Conservation (phyloP, 2,113 vertebrate genomes). For the Burhinus bistriatus region DNA sequence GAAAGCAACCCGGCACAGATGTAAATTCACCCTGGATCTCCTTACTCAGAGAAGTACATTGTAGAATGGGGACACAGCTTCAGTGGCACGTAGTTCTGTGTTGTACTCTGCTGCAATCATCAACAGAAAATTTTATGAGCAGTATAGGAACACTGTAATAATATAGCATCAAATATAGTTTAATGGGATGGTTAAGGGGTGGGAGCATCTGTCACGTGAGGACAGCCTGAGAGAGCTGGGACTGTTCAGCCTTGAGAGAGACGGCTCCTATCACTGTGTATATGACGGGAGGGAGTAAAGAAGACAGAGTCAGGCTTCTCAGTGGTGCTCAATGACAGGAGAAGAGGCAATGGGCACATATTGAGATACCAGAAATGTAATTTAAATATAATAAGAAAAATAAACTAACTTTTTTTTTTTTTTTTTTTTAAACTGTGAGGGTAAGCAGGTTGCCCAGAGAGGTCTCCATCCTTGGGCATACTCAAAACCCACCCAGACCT, state of each 20-base stretch:
- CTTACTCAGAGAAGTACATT: not conserved
- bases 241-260: not conserved
- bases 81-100: accelerated
- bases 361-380: not conserved
- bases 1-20: not conserved
- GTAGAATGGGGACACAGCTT: not conserved
- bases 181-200: not conserved
- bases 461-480: not conserved
- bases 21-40: not conserved
- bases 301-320: not conserved
- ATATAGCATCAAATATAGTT: accelerated
- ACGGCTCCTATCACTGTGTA: not conserved
- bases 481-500: not conserved
- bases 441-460: not conserved
- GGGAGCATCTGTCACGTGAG: not conserved
- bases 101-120: not conserved
- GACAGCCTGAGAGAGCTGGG: not conserved
- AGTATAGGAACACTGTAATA: not conserved
- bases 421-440: not conserved
- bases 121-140: not conserved
- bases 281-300: accelerated
- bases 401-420: not conserved
- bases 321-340: not conserved
- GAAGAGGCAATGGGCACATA: not conserved
- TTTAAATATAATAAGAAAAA: not conserved